These are phyloP conservation scores for Oostethus manadensis DNA, from an alignment of 2,113 vertebrate species.

Conservation along the genomic window DNA sequence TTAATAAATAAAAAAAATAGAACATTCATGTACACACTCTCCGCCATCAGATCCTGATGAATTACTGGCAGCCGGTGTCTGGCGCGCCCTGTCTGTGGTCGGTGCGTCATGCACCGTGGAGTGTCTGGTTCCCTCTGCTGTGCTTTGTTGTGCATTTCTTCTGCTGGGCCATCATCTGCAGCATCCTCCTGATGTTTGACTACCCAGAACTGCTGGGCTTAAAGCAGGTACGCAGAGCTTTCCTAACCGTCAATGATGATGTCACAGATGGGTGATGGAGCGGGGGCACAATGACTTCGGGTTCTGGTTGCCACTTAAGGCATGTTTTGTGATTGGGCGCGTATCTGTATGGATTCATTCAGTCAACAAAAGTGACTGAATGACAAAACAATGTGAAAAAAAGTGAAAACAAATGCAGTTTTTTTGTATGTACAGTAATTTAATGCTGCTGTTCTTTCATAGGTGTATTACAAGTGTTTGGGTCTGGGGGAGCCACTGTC, in stretches of 20 bases:
- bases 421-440: not conserved
- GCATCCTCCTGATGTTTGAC: conserved; percentile 85
- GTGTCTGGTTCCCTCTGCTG: conserved; percentile 80
- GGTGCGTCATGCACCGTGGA: conserved; percentile 76
- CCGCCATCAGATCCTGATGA: conserved; percentile 73
- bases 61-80: conserved; percentile 76
- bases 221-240: conserved; percentile 76
- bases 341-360: too few relatives aligned
- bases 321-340: too few relatives aligned
- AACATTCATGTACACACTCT: not conserved
- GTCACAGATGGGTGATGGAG: not conserved
- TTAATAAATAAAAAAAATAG: not conserved
- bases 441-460: not conserved
- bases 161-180: conserved; percentile 88
- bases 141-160: conserved; percentile 83
- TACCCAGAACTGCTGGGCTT: conserved; percentile 85
- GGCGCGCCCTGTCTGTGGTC: conserved; percentile 82
- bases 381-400: too few relatives aligned
- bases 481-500: conserved; percentile 80
- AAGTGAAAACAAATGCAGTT: too few relatives aligned
- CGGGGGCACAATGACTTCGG: not conserved
- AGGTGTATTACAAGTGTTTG: conserved; percentile 85
- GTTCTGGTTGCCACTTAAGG: too few relatives aligned
- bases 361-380: too few relatives aligned
- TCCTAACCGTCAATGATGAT: not conserved